These are phyloP conservation scores for Ectobius pallidus DNA, from an alignment of 2,888 invertebrate species.

Conservation along the genomic window DNA sequence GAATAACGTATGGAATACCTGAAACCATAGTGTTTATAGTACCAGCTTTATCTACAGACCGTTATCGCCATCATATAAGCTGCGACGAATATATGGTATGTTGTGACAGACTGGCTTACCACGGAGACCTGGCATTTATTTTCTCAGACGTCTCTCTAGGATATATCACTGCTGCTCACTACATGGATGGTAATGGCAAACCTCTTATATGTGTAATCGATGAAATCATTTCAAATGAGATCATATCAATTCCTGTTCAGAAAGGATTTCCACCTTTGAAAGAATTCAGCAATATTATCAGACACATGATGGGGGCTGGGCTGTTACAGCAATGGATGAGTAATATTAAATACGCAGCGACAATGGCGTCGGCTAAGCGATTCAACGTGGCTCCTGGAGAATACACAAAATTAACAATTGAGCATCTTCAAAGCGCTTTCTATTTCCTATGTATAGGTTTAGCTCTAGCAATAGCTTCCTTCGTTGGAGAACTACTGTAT, in stretches of 20 bases:
- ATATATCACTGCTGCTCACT: neutral
- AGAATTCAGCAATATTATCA: neutral
- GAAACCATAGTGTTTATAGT: neutral
- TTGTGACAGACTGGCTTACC: neutral
- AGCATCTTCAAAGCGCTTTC: neutral
- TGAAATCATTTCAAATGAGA: neutral
- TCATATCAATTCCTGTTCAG: neutral
- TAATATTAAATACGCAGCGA: neutral
- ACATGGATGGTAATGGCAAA: constrained; percentile 8
- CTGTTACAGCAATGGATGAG: neutral
- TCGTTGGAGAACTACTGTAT: neutral
- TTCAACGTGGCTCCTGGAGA: neutral
- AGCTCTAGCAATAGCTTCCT: neutral
- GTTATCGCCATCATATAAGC: neutral
- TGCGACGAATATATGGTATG: neutral
- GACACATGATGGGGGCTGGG: neutral
- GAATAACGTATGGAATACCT: neutral
- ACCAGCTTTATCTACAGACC: neutral
- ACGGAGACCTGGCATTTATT: neutral
- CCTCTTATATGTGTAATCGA: neutral
- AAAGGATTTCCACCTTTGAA: neutral
- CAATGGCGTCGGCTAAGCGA: neutral
- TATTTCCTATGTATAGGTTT: neutral
- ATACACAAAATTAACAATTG: constrained; percentile 2
- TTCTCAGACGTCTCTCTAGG: neutral